These are phyloP conservation scores for Cheilosia pagana DNA, from an alignment of 2,888 invertebrate species.

Conservation along the genomic window DNA sequence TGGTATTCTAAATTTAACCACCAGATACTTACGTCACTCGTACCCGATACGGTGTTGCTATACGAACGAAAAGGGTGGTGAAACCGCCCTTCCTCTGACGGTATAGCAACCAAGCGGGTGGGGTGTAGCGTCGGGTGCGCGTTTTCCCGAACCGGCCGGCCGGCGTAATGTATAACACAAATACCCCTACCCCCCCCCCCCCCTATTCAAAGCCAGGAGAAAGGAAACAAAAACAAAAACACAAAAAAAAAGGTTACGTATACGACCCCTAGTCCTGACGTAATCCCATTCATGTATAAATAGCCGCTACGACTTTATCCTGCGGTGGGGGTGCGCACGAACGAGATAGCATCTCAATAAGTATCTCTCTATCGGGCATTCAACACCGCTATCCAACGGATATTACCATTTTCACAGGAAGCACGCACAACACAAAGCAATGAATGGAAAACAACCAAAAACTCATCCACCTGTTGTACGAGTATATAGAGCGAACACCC, in stretches of 20 bases:
- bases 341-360: slow-evolving; percentile 10
- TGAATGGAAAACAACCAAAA: slow-evolving; percentile 2
- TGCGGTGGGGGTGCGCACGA: not conserved
- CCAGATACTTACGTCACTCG: slow-evolving; percentile 57
- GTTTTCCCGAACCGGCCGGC: not conserved
- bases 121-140: not conserved
- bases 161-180: slow-evolving; percentile 10
- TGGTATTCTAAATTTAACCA: slow-evolving; percentile 32
- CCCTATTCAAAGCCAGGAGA: not conserved
- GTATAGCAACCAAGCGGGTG: slow-evolving; percentile 22
- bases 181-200: slow-evolving; percentile 4
- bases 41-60: slow-evolving; percentile 18
- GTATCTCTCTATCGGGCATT: slow-evolving; percentile 10
- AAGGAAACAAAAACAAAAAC: not conserved
- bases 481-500: not conserved
- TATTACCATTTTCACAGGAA: slow-evolving; percentile 41
- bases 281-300: slow-evolving; percentile 64
- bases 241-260: slow-evolving; percentile 36
- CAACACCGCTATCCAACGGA: slow-evolving; percentile 1
- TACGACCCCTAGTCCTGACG: slow-evolving; percentile 50
- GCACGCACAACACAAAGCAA: not conserved
- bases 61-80: not conserved
- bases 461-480: slow-evolving; percentile 62
- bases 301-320: slow-evolving; percentile 14
- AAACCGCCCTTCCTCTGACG: slow-evolving; percentile 14